Evolutionary conservation across 2,113 vertebrate species (phyloP).

Genomic region (Marcusenius ussheri): DNA sequence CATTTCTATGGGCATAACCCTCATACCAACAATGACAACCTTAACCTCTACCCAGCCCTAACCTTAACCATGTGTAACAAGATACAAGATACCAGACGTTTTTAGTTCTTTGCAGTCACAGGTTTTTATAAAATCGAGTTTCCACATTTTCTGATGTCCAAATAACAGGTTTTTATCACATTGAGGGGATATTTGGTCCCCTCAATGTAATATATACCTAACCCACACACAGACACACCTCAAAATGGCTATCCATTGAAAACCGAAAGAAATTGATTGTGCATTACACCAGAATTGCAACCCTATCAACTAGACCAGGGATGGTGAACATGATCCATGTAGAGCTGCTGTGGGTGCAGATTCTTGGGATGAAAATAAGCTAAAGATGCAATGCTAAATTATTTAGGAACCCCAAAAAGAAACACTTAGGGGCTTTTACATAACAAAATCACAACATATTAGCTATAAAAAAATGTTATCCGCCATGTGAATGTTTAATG

Average conservation of each 20-base stretch:
- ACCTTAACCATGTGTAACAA: not conserved
- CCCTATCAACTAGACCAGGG: not conserved
- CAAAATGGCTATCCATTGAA: not conserved
- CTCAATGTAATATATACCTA: not conserved
- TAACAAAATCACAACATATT: not conserved
- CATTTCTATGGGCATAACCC: no score
- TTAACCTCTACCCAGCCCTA: no score
- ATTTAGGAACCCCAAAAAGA: no score
- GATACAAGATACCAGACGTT: not conserved
- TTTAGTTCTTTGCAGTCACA: not conserved
- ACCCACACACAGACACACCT: not conserved
- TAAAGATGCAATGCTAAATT: no score
- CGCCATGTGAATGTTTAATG: no score
- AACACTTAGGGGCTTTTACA: not conserved
- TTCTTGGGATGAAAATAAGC: no score
- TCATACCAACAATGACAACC: no score
- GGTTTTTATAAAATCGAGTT: not conserved
- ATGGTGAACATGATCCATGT: no score
- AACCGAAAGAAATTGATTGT: not conserved
- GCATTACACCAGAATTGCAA: not conserved
- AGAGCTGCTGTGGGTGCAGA: no score
- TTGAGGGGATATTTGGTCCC: not conserved
- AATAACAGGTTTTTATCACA: no score
- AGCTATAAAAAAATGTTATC: not conserved
- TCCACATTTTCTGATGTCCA: not conserved